phyloP scores from a whole-genome alignment of 37 sponge, comb jelly and placozoan species.

The Hormiphora californensis region DNA sequence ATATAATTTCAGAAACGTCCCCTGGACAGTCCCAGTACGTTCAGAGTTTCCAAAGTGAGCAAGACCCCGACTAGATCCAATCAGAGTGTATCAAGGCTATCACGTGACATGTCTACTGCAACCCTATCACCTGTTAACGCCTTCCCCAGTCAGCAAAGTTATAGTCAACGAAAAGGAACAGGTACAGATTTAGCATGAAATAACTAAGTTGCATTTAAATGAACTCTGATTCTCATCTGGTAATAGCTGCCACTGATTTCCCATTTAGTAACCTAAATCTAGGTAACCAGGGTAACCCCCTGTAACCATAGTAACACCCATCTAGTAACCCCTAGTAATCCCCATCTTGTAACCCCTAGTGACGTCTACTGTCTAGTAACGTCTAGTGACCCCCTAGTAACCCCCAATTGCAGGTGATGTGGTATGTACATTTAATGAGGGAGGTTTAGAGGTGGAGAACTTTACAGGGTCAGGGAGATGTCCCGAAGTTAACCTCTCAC shows the following conservation, averaged over 20 bases:
- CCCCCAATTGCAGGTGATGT: conserved; percentile 21
- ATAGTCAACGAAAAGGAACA: conserved; percentile 39
- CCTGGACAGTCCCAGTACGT: conserved; percentile 32
- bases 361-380: too few relatives aligned
- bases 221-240: too few relatives aligned
- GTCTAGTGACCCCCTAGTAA: too few relatives aligned
- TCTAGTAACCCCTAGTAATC: too few relatives aligned
- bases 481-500: not conserved
- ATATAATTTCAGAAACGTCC: conserved; percentile 53
- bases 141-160: conserved; percentile 6
- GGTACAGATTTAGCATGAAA: too few relatives aligned
- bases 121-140: conserved; percentile 19
- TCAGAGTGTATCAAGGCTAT: not conserved
- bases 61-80: conserved; percentile 8
- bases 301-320: too few relatives aligned
- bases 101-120: not conserved
- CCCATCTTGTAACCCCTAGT: too few relatives aligned
- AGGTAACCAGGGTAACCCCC: too few relatives aligned
- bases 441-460: not conserved
- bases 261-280: too few relatives aligned
- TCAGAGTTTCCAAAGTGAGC: conserved; percentile 47
- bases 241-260: too few relatives aligned
- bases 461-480: not conserved
- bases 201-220: too few relatives aligned
- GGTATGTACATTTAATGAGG: conserved; percentile 18